A percentile compares a stretch with the other conserved stretches of the same genome.
phyloP scores from a whole-genome alignment of 2,888 invertebrate genomes.

The Trissoscelio sp. region DNA sequence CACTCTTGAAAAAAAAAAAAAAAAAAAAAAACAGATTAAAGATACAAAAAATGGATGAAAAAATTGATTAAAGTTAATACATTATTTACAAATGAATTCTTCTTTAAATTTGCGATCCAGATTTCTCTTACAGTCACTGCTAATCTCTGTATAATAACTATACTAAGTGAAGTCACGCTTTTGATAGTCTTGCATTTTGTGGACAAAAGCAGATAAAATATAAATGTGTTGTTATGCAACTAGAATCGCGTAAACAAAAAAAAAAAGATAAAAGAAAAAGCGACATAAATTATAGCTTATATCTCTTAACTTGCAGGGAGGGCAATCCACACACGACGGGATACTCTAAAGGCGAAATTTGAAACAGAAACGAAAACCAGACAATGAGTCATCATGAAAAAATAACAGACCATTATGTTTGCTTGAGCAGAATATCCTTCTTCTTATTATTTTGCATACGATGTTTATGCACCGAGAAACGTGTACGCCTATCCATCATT shows the following conservation, averaged over 20 bases:
- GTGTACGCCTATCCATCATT: constrained; percentile 23
- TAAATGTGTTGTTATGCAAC: constrained; percentile 37
- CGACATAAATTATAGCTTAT: constrained; percentile 68
- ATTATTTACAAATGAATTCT: not conserved
- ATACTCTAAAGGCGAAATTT: constrained; percentile 71
- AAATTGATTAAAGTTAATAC: too few species aligned
- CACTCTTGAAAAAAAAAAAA: too few species aligned
- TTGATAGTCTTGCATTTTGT: constrained; percentile 50
- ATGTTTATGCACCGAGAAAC: constrained; percentile 49
- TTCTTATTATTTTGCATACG: constrained; percentile 23
- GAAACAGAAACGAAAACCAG: constrained; percentile 60
- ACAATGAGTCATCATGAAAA: constrained; percentile 56
- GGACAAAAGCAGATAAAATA: constrained; percentile 39
- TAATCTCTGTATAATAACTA: constrained; percentile 34
- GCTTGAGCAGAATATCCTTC: constrained; percentile 10
- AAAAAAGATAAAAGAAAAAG: not conserved
- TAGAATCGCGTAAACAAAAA: constrained; percentile 31
- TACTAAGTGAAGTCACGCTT: constrained; percentile 62
- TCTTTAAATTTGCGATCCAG: constrained; percentile 18
- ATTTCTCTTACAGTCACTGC: constrained; percentile 37
- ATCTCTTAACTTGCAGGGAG: constrained; percentile 74
- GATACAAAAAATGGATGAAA: not conserved
- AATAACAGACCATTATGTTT: constrained; percentile 40
- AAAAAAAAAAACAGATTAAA: too few species aligned
- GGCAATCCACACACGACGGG: constrained; percentile 73